A percentile compares a stretch with the other conserved stretches of the same genome.
Conservation (phyloP, 2,888 invertebrate species). For the Noctua fimbriata region DNA sequence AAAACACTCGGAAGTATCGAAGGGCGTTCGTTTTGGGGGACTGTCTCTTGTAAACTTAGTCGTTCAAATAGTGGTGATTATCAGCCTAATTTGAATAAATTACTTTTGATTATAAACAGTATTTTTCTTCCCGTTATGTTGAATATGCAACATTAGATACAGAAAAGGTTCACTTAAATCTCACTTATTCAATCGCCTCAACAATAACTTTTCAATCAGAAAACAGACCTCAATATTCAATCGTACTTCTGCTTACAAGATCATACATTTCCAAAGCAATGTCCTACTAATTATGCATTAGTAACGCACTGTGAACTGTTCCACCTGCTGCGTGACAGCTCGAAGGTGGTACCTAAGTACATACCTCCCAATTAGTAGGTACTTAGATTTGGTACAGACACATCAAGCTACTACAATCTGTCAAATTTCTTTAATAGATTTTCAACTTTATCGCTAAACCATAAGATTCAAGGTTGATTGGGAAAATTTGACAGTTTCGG, state of each 20-base stretch:
- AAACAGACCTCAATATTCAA: neutral
- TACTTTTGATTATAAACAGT: too few relatives aligned
- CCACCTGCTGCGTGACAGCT: constrained; percentile 51
- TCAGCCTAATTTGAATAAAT: too few relatives aligned
- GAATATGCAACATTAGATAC: neutral
- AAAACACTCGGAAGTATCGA: too few relatives aligned
- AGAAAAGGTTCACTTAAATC: neutral
- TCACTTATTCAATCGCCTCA: neutral
- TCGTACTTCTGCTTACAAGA: constrained; percentile 1
- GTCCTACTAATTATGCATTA: constrained; percentile 57
- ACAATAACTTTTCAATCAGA: neutral
- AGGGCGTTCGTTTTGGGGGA: too few relatives aligned
- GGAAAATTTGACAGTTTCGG: neutral
- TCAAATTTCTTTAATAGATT: neutral
- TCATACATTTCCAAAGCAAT: constrained; percentile 45
- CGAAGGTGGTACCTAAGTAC: constrained; percentile 9
- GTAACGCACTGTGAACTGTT: constrained; percentile 51
- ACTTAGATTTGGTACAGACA: neutral
- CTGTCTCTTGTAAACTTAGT: too few relatives aligned
- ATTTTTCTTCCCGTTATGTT: neutral
- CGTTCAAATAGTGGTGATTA: too few relatives aligned
- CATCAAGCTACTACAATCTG: neutral
- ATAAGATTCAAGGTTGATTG: too few relatives aligned
- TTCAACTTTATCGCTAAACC: too few relatives aligned
- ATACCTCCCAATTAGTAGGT: constrained; percentile 24